Evolutionary conservation across 2,113 vertebrate species (phyloP), one percentile per base, ranked within the genome.

Genomic region (Nothobranchius kuhntae): DNA sequence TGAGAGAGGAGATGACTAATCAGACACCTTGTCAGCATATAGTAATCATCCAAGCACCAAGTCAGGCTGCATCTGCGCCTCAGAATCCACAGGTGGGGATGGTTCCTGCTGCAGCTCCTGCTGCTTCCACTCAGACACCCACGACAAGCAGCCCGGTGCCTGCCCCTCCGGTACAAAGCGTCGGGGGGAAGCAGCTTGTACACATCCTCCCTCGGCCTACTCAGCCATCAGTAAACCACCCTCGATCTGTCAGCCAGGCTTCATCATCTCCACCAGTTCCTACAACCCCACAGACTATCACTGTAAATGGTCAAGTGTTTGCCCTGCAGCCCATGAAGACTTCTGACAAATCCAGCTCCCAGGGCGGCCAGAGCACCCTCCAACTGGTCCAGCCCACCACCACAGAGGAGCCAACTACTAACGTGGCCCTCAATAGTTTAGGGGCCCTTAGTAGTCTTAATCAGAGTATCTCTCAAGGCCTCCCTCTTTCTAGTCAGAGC

Each of bases 381-480:
- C 97, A 97, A 89, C 93, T 99, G 61, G 93, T 98, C 79, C 97
- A 99, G 36, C 96, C 97, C 44, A 96, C 94, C 75, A 96, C 95
- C 81, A 93, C 92, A 0, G 96, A 98, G 85, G 98, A 99, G 88
- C 95, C 95, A 66, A 96, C 93, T 68, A 95, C 95, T 75, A 98
- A 97, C 1, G 93, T 98, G 80, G 95, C 98, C 73, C 95, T 98
- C 68, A 97, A 98, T 59, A 96, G 95, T 14, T 95, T 99, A 67
- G 96, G 97, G 52, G 96, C 98, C 83, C 94, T 99, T 82, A 96
- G 95, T 80, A 97, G 91, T 89, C 95, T 99, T 77, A 99, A 96
- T 91, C 95, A 98, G 91, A 98, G 95, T 90, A 98, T 98, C 84
- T 96, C 96, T 0, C 95, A 98, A 65, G 95, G 90, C 56, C 73